These are phyloP conservation scores for Acanthococcus lagerstroemiae DNA, from an alignment of 2,888 invertebrate species.

Conservation along the genomic window DNA sequence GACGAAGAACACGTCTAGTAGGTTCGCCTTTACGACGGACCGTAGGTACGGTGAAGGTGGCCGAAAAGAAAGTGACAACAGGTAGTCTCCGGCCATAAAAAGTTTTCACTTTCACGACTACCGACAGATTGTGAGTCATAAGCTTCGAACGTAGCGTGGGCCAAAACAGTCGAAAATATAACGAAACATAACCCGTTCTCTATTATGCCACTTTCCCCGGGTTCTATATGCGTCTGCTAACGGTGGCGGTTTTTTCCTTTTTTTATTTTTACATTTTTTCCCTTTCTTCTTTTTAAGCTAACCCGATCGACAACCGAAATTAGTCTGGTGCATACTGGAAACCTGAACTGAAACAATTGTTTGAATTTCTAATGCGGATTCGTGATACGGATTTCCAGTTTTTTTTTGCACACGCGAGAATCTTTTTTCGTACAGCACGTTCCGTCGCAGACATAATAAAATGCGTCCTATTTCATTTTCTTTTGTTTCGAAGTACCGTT, in stretches of 20 bases:
- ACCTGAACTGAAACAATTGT: neutral
- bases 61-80: slow-evolving; percentile 27
- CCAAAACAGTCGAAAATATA: slow-evolving; percentile 2
- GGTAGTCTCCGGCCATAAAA: slow-evolving; percentile 1
- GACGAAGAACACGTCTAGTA: neutral
- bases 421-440: too few species aligned
- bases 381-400: neutral
- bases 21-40: too few species aligned
- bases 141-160: neutral
- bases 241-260: neutral
- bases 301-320: neutral
- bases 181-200: neutral
- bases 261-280: neutral
- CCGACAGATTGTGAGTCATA: neutral
- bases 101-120: slow-evolving; percentile 11
- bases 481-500: neutral
- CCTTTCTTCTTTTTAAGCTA: too few species aligned
- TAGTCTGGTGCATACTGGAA: neutral
- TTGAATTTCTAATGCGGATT: neutral
- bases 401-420: neutral
- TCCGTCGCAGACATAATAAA: neutral
- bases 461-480: neutral
- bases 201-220: neutral
- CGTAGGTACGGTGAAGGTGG: slow-evolving; percentile 16
- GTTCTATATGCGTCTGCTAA: neutral